Percentiles rank a stretch among this genome's conserved stretches.
Conservation (phyloP, 2,888 invertebrate genomes). For the Lasioglossum villosulum region DNA sequence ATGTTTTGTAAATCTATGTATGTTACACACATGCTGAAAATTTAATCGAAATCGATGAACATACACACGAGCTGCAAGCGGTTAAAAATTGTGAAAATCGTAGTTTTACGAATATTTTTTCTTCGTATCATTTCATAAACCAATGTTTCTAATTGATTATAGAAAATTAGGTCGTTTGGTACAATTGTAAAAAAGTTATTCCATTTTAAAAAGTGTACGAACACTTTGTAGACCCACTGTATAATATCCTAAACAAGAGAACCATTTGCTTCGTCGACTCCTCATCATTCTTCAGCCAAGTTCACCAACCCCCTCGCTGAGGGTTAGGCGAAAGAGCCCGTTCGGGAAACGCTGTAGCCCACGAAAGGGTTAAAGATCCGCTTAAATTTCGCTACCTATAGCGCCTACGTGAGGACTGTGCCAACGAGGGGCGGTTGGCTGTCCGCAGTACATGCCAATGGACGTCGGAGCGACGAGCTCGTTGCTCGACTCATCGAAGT, state of each 20-base stretch:
- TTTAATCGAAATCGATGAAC: no score
- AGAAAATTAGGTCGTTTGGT: no score
- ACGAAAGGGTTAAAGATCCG: slow-evolving; percentile 51
- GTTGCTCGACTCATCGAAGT: slow-evolving; percentile 53
- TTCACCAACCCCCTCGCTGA: neutral
- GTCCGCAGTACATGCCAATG: slow-evolving; percentile 60
- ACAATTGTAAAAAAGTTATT: no score
- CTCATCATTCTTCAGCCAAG: neutral
- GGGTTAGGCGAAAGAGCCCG: neutral
- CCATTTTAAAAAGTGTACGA: no score
- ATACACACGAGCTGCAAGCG: no score
- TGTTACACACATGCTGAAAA: no score
- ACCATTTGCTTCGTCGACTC: neutral
- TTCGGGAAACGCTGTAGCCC: slow-evolving; percentile 32
- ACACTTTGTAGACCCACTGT: no score
- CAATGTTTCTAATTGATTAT: no score
- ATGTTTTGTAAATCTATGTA: no score
- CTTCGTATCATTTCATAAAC: no score
- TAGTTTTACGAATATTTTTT: no score
- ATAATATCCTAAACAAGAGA: neutral
- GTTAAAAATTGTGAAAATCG: no score
- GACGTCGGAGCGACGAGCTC: slow-evolving; percentile 55
- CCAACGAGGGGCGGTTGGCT: slow-evolving; percentile 76
- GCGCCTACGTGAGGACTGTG: slow-evolving; percentile 82
- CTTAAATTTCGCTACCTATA: slow-evolving; percentile 82